Evolutionary conservation across 30 jellyfish, hydroid and myxozoan species (phyloP).

Genomic region (Aurelia aurita): DNA sequence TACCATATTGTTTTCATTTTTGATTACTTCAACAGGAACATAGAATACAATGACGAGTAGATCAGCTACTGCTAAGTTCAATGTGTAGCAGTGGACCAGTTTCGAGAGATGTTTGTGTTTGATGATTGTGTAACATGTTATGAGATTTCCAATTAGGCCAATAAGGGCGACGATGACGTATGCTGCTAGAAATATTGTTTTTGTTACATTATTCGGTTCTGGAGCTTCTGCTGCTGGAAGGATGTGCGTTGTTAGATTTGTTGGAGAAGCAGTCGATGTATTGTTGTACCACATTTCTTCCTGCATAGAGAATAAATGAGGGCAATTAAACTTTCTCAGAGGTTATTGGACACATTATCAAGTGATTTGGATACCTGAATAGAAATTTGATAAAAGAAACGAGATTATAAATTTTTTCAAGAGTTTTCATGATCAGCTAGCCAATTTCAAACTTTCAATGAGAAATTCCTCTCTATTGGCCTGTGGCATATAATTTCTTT

Average conservation of each 20-base stretch:
- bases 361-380: too few species aligned
- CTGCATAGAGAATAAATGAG: too few species aligned
- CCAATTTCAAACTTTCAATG: too few species aligned
- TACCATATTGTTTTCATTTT: slow-evolving; percentile 30
- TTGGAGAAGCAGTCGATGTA: background rate
- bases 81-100: slow-evolving; percentile 68
- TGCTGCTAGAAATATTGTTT: background rate
- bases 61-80: slow-evolving; percentile 73
- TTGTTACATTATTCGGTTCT: background rate
- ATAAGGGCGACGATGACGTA: slow-evolving; percentile 53
- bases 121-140: slow-evolving; percentile 71
- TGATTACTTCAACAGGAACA: slow-evolving; percentile 68
- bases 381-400: too few species aligned
- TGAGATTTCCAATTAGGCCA: slow-evolving; percentile 81
- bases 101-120: slow-evolving; percentile 56
- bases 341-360: too few species aligned
- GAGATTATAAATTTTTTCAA: too few species aligned
- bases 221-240: background rate
- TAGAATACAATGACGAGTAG: slow-evolving; percentile 52
- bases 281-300: too few species aligned
- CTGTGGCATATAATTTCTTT: too few species aligned
- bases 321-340: too few species aligned
- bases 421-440: too few species aligned
- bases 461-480: too few species aligned
- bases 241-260: background rate